Conservation (phyloP, 2,888 invertebrate genomes). For the Macrophya alboannulata region DNA sequence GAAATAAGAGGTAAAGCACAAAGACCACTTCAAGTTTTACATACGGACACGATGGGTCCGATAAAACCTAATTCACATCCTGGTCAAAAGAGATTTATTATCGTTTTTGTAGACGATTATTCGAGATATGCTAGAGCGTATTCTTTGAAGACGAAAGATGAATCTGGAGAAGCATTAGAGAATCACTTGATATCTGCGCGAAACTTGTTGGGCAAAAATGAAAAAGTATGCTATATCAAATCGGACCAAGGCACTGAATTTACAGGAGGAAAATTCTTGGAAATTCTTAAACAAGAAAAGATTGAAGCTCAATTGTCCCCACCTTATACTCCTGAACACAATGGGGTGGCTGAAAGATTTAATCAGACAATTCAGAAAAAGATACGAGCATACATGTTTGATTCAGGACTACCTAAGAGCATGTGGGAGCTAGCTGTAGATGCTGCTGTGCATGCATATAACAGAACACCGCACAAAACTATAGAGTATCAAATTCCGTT, state of each 20-base stretch:
- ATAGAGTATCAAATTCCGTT: not conserved
- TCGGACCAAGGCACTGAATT: constrained; percentile 49
- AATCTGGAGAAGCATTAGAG: constrained; percentile 58
- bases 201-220: not conserved
- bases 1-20: constrained; percentile 31
- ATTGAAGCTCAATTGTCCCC: not conserved
- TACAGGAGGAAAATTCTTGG: constrained; percentile 1
- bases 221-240: not conserved
- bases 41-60: constrained; percentile 63
- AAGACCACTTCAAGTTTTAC: constrained; percentile 61
- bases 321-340: constrained; percentile 4
- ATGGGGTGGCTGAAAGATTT: not conserved
- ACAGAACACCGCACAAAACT: constrained; percentile 20
- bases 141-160: not conserved
- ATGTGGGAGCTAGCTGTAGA: constrained; percentile 54
- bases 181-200: not conserved
- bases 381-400: not conserved
- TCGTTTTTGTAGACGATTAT: constrained; percentile 45
- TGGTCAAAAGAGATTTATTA: constrained; percentile 32
- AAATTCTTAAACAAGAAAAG: not conserved
- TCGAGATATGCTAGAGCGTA: not conserved
- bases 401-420: constrained; percentile 25
- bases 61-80: not conserved
- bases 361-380: constrained; percentile 29
- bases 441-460: constrained; percentile 43